Evolutionary conservation across 2,797 vertebrate genomes (phyloP).

Genomic region (Gallinago solitaria): DNA sequence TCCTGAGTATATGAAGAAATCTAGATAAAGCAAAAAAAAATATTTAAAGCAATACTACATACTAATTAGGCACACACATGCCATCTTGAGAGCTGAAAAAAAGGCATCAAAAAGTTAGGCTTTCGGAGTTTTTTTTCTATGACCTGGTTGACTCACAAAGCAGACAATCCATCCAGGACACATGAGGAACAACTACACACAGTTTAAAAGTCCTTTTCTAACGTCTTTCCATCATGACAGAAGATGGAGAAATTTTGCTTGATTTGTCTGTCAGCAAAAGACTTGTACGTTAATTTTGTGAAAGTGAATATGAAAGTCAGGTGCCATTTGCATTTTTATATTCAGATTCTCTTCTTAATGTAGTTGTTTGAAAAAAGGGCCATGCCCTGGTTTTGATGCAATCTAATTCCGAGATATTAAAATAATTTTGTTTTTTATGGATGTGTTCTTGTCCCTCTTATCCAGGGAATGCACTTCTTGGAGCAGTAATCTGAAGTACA

Average conservation of each 20-base stretch:
- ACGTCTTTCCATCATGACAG: not conserved
- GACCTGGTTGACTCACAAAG: not conserved
- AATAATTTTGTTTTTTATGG: not conserved
- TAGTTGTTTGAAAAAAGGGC: not conserved
- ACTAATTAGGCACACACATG: not conserved
- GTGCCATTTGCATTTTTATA: not conserved
- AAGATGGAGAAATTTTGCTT: not conserved
- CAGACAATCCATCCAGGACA: not conserved
- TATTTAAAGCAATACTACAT: not conserved
- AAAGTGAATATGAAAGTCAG: not conserved
- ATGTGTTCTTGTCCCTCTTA: not conserved
- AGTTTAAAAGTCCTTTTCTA: not conserved
- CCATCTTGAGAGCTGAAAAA: not conserved
- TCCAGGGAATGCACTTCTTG: not conserved
- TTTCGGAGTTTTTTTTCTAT: not conserved
- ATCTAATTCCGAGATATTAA: not conserved
- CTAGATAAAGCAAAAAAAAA: not conserved
- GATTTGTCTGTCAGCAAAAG: not conserved
- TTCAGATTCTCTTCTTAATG: not conserved
- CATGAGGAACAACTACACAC: rapidly evolving
- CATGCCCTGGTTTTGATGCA: not conserved
- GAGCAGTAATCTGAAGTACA: not conserved
- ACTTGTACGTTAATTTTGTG: not conserved
- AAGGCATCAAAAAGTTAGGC: not conserved
- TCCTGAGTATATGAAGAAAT: not conserved